These are phyloP conservation scores for Amphimallon solstitiale DNA, from an alignment of 2,888 invertebrate genomes.

Conservation along the genomic window DNA sequence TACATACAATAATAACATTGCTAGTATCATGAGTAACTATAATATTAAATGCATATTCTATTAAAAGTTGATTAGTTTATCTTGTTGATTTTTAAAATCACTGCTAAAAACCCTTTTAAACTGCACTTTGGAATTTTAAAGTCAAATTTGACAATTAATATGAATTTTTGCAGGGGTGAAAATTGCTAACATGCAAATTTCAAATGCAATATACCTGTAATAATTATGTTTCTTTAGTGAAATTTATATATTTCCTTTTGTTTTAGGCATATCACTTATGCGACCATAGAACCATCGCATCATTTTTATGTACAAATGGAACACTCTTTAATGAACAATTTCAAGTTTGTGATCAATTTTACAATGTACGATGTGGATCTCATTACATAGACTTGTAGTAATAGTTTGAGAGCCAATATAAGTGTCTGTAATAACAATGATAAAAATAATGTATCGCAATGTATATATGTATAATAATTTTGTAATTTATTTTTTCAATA, in stretches of 20 bases:
- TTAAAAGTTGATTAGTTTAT: too few species aligned
- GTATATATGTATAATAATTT: constrained; percentile 18
- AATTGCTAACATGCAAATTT: too few species aligned
- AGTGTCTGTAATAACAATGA: background rate
- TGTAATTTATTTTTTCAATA: constrained; percentile 25
- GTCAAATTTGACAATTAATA: too few species aligned
- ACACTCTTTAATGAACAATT: constrained; percentile 75
- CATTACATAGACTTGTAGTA: constrained; percentile 67
- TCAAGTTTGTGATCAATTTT: constrained; percentile 76
- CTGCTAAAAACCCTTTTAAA: too few species aligned
- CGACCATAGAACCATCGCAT: constrained; percentile 68
- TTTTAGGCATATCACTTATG: constrained; percentile 73
- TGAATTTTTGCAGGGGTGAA: too few species aligned
- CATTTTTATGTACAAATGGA: constrained; percentile 72
- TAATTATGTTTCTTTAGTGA: too few species aligned
- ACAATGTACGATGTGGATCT: constrained; percentile 72
- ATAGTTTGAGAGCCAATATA: background rate
- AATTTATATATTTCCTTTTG: constrained; percentile 20
- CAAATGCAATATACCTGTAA: too few species aligned
- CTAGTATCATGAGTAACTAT: too few species aligned
- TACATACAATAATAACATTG: too few species aligned
- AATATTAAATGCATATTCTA: too few species aligned
- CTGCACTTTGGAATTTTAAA: too few species aligned
- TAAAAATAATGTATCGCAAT: background rate
- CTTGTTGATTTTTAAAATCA: too few species aligned